These are phyloP conservation scores for Melanotaenia trifasciata DNA, from an alignment of 2,797 vertebrate genomes.

Conservation along the genomic window DNA sequence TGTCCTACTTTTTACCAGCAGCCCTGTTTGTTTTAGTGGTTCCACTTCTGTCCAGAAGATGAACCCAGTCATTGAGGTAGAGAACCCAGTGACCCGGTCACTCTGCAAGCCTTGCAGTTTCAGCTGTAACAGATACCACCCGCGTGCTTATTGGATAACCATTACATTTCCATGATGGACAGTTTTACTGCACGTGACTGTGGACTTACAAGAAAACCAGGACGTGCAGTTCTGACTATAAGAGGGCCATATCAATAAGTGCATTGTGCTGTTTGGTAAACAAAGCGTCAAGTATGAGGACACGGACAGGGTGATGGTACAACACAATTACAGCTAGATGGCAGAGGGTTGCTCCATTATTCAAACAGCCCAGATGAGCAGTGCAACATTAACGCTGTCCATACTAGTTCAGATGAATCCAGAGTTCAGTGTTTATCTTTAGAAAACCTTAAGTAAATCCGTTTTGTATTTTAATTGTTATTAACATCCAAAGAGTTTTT, in stretches of 20 bases:
- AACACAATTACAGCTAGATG: conserved; percentile 7
- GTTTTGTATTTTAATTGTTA: too few species aligned
- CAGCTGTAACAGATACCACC: conserved; percentile 54
- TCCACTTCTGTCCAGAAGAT: conserved; percentile 10
- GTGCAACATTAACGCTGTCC: neutral
- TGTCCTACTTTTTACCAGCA: conserved; percentile 41
- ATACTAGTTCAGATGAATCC: too few species aligned
- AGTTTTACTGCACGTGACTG: conserved; percentile 7
- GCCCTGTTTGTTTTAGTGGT: neutral
- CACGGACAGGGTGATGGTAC: conserved; percentile 8
- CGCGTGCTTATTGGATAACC: conserved; percentile 35
- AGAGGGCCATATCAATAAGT: conserved; percentile 37
- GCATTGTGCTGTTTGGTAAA: conserved; percentile 52
- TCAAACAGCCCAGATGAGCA: conserved; percentile 1
- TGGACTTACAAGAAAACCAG: conserved; percentile 1
- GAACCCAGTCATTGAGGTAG: conserved; percentile 32
- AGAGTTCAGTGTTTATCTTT: too few species aligned
- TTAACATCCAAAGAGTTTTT: too few species aligned
- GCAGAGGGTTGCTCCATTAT: conserved; percentile 24
- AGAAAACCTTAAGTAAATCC: too few species aligned
- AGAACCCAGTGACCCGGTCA: conserved; percentile 53
- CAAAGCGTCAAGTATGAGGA: conserved; percentile 48
- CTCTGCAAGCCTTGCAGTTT: conserved; percentile 36
- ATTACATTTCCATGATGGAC: conserved; percentile 15
- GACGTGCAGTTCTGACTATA: conserved; percentile 20